These are phyloP conservation scores for Sturnus vulgaris DNA, from an alignment of 2,113 vertebrate species.

Conservation along the genomic window DNA sequence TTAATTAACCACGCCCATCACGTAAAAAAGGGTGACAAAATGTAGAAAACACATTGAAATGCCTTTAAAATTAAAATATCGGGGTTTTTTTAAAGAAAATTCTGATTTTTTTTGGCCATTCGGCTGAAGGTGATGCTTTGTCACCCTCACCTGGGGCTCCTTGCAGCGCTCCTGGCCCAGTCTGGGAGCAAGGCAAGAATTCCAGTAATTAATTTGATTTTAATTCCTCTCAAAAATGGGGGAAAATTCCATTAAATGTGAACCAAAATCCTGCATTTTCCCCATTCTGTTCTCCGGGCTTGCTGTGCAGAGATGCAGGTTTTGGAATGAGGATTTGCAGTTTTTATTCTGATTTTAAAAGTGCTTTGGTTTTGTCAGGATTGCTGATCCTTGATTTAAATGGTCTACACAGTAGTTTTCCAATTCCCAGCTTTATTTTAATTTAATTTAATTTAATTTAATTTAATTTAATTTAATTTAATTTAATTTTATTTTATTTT, in stretches of 20 bases:
- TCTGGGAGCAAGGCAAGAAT: background rate
- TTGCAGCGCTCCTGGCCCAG: background rate
- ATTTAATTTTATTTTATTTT: background rate
- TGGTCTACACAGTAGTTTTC: fast-evolving
- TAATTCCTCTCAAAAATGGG: background rate
- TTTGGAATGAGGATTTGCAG: background rate
- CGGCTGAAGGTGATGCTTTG: background rate
- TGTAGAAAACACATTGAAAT: background rate
- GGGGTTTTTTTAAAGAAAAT: background rate
- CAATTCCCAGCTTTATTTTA: background rate
- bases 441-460: background rate
- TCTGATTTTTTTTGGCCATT: background rate
- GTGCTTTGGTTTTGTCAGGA: background rate
- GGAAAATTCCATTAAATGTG: background rate
- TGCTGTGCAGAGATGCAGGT: background rate
- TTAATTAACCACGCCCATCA: too few relatives aligned
- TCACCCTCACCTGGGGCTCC: background rate
- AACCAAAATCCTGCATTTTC: background rate
- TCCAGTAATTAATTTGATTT: background rate
- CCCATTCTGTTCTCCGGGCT: fast-evolving
- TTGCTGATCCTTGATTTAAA: too few relatives aligned
- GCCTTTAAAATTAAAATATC: background rate
- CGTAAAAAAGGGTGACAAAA: background rate
- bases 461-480: background rate
- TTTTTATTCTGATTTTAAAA: background rate